phyloP scores from a whole-genome alignment of 2,797 vertebrate species.

The Amazona finschi region DNA sequence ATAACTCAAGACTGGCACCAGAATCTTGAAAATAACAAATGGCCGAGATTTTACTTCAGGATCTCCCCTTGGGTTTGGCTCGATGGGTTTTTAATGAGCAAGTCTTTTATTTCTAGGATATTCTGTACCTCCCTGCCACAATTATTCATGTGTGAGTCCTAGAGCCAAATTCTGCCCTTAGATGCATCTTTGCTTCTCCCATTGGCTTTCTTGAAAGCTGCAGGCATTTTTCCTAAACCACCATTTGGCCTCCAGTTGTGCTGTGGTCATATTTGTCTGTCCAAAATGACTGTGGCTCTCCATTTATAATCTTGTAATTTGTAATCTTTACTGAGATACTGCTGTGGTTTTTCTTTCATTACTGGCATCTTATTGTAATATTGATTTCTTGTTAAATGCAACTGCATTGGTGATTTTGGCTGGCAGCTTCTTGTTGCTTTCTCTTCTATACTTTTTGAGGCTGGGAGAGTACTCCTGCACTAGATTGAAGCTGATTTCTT shows the following conservation, averaged over 20 bases:
- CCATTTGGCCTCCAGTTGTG: slow-evolving; percentile 30
- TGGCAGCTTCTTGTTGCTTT: slow-evolving; percentile 44
- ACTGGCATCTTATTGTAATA: slow-evolving; percentile 65
- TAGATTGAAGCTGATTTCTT: slow-evolving; percentile 14
- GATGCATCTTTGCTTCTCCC: slow-evolving; percentile 17
- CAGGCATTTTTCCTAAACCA: slow-evolving; percentile 34
- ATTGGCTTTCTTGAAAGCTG: slow-evolving; percentile 40
- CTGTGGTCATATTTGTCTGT: slow-evolving; percentile 52
- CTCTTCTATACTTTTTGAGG: slow-evolving; percentile 28
- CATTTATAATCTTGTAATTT: slow-evolving; percentile 66
- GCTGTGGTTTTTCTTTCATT: slow-evolving; percentile 54
- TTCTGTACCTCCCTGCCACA: slow-evolving; percentile 10
- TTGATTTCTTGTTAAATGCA: slow-evolving; percentile 65
- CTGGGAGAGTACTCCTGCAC: neutral
- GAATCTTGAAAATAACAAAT: slow-evolving; percentile 14
- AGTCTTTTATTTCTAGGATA: slow-evolving; percentile 32
- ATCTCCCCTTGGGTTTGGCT: neutral
- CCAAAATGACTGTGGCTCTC: slow-evolving; percentile 52
- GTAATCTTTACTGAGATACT: slow-evolving; percentile 60
- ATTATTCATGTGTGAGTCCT: neutral
- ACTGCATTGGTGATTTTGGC: slow-evolving; percentile 55
- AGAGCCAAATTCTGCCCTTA: slow-evolving; percentile 33
- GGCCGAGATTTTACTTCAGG: neutral
- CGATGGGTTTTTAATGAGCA: slow-evolving; percentile 43
- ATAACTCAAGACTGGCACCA: neutral